Conservation (phyloP, 2,888 invertebrate genomes). For the Epirrhoe tristata region DNA sequence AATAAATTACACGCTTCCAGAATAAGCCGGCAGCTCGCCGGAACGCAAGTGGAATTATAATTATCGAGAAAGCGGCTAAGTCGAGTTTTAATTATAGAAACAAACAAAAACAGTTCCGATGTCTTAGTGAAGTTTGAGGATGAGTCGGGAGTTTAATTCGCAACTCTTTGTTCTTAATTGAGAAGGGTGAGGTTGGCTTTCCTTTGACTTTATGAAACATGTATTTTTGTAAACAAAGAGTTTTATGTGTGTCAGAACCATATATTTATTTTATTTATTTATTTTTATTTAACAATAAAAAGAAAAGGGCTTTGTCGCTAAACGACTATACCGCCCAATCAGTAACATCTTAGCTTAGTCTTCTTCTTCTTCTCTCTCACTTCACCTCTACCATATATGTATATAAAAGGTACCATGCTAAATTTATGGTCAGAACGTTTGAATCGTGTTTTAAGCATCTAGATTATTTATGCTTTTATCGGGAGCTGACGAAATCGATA, state of each 20-base stretch:
- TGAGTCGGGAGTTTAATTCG: conserved; percentile 63
- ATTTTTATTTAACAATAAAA: not conserved
- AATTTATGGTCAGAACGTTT: too few species aligned
- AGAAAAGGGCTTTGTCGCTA: too few species aligned
- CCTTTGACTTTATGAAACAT: conserved; percentile 39
- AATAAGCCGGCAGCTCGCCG: conserved; percentile 31
- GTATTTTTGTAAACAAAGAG: conserved; percentile 4
- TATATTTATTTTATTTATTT: not conserved
- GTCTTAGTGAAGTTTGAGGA: conserved; percentile 66
- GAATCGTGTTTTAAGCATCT: too few species aligned
- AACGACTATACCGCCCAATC: too few species aligned
- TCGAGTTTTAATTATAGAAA: conserved; percentile 80
- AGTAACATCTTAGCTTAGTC: too few species aligned
- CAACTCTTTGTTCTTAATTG: conserved; percentile 55
- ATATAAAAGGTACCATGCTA: too few species aligned
- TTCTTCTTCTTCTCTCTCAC: too few species aligned
- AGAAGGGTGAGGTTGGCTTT: conserved; percentile 41
- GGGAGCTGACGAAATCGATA: too few species aligned
- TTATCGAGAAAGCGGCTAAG: conserved; percentile 73
- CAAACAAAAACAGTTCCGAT: conserved; percentile 74
- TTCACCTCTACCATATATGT: too few species aligned
- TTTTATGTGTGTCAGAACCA: not conserved
- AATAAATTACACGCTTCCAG: conserved; percentile 2
- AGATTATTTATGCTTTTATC: too few species aligned
- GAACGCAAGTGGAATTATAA: conserved; percentile 70